Evolutionary conservation across 2,797 vertebrate species (phyloP).

Genomic region (Tamandua tetradactyla): DNA sequence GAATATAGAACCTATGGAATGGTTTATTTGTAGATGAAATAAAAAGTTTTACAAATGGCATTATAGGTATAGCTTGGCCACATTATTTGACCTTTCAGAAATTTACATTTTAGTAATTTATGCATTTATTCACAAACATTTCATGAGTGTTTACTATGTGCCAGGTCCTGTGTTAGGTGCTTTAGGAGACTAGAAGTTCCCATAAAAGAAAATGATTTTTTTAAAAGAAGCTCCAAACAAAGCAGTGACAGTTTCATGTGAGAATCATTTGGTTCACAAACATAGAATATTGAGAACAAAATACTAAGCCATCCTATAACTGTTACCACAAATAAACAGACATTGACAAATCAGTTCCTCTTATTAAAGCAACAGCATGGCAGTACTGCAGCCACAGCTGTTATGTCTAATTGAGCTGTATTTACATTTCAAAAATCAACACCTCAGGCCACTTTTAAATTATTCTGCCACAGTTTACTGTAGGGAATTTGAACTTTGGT

Average conservation of each 20-base stretch:
- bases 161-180: background rate
- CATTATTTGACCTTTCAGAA: background rate
- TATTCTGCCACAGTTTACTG: slow-evolving; percentile 33
- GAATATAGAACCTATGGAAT: background rate
- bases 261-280: slow-evolving; percentile 26
- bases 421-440: slow-evolving; percentile 62
- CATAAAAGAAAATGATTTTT: slow-evolving; percentile 5
- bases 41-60: background rate
- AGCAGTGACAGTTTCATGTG: background rate
- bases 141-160: background rate
- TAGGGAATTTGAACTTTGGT: slow-evolving; percentile 59
- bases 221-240: background rate
- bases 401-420: slow-evolving; percentile 26
- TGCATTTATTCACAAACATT: background rate
- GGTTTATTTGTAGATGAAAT: background rate
- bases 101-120: background rate
- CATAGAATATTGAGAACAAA: background rate
- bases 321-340: background rate
- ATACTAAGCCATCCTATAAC: background rate
- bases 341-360: background rate
- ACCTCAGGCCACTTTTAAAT: slow-evolving; percentile 64
- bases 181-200: background rate
- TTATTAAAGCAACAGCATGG: background rate
- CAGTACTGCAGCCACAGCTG: background rate
- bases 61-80: background rate